Percentiles rank a stretch among this genome's conserved stretches.
These are phyloP conservation scores for Strix aluco DNA, from an alignment of 2,113 vertebrate genomes.

Conservation along the genomic window DNA sequence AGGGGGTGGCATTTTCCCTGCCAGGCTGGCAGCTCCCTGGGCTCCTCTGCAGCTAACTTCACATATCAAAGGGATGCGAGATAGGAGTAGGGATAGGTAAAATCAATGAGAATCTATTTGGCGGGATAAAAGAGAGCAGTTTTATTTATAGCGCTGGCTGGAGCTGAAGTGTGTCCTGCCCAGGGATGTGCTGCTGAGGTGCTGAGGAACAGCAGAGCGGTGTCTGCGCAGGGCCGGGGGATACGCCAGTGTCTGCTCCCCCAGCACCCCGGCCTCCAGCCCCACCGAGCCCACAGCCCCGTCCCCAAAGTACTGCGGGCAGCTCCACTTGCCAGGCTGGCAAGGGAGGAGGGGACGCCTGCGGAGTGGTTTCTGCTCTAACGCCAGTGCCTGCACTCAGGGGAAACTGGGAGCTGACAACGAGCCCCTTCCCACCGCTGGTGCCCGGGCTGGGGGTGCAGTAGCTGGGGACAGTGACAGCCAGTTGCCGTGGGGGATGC, in stretches of 20 bases:
- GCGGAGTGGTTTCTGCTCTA: neutral
- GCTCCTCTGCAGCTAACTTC: slow-evolving; percentile 22
- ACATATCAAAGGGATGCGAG: neutral
- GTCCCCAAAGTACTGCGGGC: neutral
- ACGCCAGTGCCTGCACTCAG: neutral
- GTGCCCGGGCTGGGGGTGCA: neutral
- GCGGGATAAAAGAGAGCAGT: neutral
- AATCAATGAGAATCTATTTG: slow-evolving; percentile 62
- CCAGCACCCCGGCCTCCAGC: neutral
- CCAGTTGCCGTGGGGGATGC: neutral
- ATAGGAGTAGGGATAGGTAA: slow-evolving; percentile 25
- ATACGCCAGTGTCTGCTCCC: neutral
- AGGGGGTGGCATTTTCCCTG: neutral
- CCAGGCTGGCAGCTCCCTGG: neutral
- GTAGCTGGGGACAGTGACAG: neutral
- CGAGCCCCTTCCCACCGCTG: neutral
- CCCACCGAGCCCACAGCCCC: accelerated
- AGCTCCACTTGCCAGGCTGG: too few species aligned
- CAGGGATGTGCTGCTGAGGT: neutral
- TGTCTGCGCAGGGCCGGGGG: neutral
- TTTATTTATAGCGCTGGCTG: slow-evolving; percentile 60
- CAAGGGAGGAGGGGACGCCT: neutral
- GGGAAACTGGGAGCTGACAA: neutral
- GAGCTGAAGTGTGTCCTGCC: slow-evolving; percentile 24
- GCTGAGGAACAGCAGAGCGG: neutral